Evolutionary conservation across 2,888 invertebrate species (phyloP), one percentile per base, ranked within the genome.

Genomic region (Notodonta ziczac): DNA sequence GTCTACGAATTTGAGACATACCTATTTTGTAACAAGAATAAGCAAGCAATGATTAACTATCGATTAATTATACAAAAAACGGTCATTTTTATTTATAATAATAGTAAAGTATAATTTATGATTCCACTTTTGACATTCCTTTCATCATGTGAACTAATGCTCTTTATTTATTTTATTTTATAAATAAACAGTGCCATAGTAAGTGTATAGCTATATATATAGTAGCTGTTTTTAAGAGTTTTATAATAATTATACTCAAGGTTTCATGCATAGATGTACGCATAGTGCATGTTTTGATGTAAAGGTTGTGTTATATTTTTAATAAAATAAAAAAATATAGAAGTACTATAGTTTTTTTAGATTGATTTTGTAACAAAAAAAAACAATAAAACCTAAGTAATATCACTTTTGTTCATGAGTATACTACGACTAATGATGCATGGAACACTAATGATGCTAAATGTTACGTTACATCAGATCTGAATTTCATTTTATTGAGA

Each of bases 141-240:
- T 66, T 74, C 70, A 51, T 70, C 66, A 60, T 61, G 59, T 70
- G 59, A 69, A 65, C 35, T 46, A 59, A 63, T 66, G 55, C 67
- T 72, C 65, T 71, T 72, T 70, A 70, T 67, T 73, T 61, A 66
- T 72, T 24, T 24, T 73, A 73, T 74, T 69, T 53, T 77, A 69
- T 76, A 78, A 71, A 77, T 63, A 68, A 69, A 76, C 78, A 80
- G 85, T 85, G 85, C 85, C 85, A 85, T 85, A 85, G 79, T 82
- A 78, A 69, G 74, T 81, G 76, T 82, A 78, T 24, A 24, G 24
- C 24, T 24, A 24, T 24, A 24, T 24, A 24, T 24, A 24, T 75
- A 81, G 75, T 76, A 81, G 70, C 54, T 64, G 67, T 61, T 72
- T 62, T 73, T 76, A 76, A 63, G 67, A 44, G 55, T 69, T 70